Conservation (phyloP, 2,797 vertebrate genomes). For the Pelobates cultripes region DNA sequence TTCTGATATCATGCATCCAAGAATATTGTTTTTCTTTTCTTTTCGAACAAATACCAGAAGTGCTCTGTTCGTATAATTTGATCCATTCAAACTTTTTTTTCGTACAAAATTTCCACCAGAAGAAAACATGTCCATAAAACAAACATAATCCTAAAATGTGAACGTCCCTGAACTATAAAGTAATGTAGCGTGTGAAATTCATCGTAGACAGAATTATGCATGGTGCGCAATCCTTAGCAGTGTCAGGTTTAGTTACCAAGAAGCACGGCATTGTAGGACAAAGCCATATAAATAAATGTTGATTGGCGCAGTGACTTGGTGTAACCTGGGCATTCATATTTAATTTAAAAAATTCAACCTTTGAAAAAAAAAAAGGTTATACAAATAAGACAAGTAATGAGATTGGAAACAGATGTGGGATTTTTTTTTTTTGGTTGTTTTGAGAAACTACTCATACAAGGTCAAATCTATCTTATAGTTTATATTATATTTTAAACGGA, state of each 20-base stretch:
- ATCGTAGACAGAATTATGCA: conserved; percentile 34
- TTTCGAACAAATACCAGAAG: no score
- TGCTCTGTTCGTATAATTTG: no score
- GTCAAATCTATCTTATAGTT: conserved; percentile 50
- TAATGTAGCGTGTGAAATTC: conserved; percentile 33
- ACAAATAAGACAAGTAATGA: conserved; percentile 56
- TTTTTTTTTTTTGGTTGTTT: conserved; percentile 25
- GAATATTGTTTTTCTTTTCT: no score
- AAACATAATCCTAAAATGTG: no score
- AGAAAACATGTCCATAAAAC: no score
- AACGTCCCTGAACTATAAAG: conserved; percentile 11
- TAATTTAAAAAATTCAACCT: conserved; percentile 55
- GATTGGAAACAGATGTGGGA: conserved; percentile 55
- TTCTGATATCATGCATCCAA: no score
- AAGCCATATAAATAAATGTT: conserved; percentile 49
- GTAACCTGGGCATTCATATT: conserved; percentile 52
- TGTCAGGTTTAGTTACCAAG: conserved; percentile 36
- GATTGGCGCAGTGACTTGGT: conserved; percentile 30
- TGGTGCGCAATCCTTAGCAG: conserved; percentile 21
- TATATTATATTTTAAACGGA: conserved; percentile 45
- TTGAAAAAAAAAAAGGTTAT: conserved; percentile 53
- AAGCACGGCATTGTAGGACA: conserved; percentile 29
- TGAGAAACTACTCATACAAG: conserved; percentile 51
- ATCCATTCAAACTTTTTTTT: no score
- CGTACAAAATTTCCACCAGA: no score